Evolutionary conservation across 1,140 invertebrate species (phyloP).

Genomic region (Zaprionus vittiger): DNA sequence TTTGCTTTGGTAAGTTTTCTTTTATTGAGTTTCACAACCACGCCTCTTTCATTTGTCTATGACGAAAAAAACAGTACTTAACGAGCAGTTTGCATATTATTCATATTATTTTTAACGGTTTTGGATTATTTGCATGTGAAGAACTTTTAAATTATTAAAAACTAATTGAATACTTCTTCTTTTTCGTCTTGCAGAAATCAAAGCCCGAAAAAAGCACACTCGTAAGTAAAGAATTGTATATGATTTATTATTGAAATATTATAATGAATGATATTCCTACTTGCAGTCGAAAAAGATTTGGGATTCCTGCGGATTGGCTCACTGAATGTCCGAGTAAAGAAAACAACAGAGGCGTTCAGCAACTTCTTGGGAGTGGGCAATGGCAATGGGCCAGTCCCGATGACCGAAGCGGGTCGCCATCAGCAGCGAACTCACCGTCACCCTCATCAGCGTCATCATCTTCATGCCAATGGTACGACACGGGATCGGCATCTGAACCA

Average conservation of each 20-base stretch:
- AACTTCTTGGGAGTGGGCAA: slow-evolving; percentile 92
- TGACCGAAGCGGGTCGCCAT: slow-evolving; percentile 66
- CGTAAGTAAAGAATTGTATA: slow-evolving; percentile 84
- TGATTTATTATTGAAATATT: background rate
- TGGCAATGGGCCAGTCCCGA: slow-evolving; percentile 72
- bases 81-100: slow-evolving; percentile 21
- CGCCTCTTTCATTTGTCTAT: slow-evolving; percentile 37
- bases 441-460: slow-evolving; percentile 83
- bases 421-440: slow-evolving; percentile 84
- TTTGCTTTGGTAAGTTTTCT: slow-evolving; percentile 60
- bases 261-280: slow-evolving; percentile 12
- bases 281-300: slow-evolving; percentile 90
- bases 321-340: slow-evolving; percentile 95
- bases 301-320: slow-evolving; percentile 95
- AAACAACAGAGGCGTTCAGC: slow-evolving; percentile 95
- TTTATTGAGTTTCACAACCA: slow-evolving; percentile 37
- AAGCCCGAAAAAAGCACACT: slow-evolving; percentile 89
- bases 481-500: slow-evolving; percentile 75
- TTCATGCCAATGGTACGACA: slow-evolving; percentile 79
- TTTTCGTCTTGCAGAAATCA: slow-evolving; percentile 88
- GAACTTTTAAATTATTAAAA: background rate
- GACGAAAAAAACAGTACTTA: slow-evolving; percentile 3
- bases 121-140: slow-evolving; percentile 20
- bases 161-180: slow-evolving; percentile 21
- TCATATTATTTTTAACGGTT: slow-evolving; percentile 42